Evolutionary conservation across 2,888 invertebrate genomes (phyloP), one percentile per base, ranked within the genome.

Genomic region (Erynnis tages): DNA sequence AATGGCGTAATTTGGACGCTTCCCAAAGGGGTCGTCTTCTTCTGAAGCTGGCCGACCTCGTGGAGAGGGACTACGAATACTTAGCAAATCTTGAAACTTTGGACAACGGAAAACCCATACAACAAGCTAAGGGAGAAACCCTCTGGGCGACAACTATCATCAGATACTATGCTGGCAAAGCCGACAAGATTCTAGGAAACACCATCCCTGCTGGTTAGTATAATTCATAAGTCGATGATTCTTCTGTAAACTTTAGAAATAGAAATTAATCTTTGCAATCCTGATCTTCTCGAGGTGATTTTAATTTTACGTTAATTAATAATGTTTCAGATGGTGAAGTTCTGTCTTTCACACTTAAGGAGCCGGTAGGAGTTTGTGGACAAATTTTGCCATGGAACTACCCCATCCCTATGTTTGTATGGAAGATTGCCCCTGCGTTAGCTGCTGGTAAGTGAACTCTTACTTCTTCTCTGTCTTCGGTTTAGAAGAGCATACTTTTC

Each of bases 341-440:
- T 63, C 90, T 97, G 65, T 91, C 93, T 0, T 96, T 96, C 73
- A 96, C 96, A 0, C 89, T 95, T 23, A 96, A 95, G 65, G 97
- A 97, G 72, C 97, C 97, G 0, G 95, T 97, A 6, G 88, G 88
- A 10, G 95, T 97, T 1, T 97, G 97, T 72, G 97, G 94, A 0
- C 96, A 96, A 81, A 97, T 97, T 61, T 94, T 97, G 57, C 97
- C 97, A 11, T 97, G 97, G 97, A 97, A 97, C 82, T 97, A 97
- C 72, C 97, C 96, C 0, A 78, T 96, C 44, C 83, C 98, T 57
- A 98, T 98, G 98, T 93, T 96, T 76, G 93, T 96, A 0, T 98
- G 98, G 98, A 98, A 98, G 82, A 90, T 98, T 23, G 97, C 91
- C 0, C 95, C 95, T 0, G 94, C 95, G 4, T 73, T 95, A 38